A percentile compares a stretch with the other conserved stretches of the same genome.
phyloP scores from a whole-genome alignment of 2,888 invertebrate genomes.

The Diadegma fenestrale region DNA sequence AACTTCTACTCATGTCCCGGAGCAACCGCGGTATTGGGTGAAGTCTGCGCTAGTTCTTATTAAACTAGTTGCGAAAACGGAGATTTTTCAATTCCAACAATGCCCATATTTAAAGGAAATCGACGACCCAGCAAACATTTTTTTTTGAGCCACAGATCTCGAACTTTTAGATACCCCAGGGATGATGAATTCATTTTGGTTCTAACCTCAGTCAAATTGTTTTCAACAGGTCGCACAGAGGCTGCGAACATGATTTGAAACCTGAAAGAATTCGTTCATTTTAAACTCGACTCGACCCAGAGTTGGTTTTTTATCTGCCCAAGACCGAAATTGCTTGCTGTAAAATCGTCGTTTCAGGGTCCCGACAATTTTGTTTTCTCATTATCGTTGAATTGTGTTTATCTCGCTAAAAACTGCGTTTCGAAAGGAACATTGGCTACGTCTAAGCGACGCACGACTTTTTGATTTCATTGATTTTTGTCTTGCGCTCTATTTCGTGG shows the following conservation, averaged over 20 bases:
- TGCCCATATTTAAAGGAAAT: neutral
- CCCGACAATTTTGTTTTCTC: neutral
- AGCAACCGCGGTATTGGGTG: constrained; percentile 17
- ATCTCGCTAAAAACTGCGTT: no score
- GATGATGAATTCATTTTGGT: neutral
- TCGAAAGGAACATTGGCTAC: neutral
- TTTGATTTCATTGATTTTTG: neutral
- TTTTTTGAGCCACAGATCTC: no score
- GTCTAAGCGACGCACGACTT: neutral
- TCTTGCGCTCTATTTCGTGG: neutral
- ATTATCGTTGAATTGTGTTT: no score
- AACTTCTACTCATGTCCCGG: neutral
- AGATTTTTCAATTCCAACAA: neutral
- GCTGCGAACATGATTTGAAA: no score
- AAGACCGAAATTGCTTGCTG: neutral
- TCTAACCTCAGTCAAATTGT: neutral
- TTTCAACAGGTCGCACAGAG: neutral
- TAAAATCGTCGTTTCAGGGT: neutral
- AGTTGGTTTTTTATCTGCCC: neutral
- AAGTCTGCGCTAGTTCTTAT: neutral
- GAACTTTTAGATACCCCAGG: neutral
- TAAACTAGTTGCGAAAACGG: neutral
- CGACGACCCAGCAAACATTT: neutral
- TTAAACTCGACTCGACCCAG: neutral
- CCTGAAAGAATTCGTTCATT: neutral